These are phyloP conservation scores for Prunella himalayana DNA, from an alignment of 2,113 vertebrate genomes.

Conservation along the genomic window DNA sequence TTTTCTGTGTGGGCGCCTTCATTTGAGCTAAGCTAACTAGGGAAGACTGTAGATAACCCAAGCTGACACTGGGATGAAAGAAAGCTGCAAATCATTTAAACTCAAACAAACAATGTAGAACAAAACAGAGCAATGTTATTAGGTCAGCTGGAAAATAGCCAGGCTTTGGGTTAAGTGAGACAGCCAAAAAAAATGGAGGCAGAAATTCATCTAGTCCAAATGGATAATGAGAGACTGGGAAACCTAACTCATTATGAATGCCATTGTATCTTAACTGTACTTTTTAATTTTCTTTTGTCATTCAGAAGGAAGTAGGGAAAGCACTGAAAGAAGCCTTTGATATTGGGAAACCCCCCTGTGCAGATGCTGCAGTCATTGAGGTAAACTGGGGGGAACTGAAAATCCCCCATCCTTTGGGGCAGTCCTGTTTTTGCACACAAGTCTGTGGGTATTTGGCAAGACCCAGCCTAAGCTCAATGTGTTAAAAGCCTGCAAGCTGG, in stretches of 20 bases:
- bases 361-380: constrained; percentile 28
- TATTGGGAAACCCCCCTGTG: not conserved
- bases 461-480: not conserved
- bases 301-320: constrained; percentile 33
- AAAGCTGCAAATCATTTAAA: constrained; percentile 42
- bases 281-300: not conserved
- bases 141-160: constrained; percentile 24
- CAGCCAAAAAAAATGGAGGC: not conserved
- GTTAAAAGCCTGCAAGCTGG: not conserved
- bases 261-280: not conserved
- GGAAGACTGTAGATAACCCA: constrained; percentile 49
- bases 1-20: constrained; percentile 20
- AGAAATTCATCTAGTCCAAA: constrained; percentile 5
- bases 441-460: not conserved
- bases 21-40: constrained; percentile 18
- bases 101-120: constrained; percentile 37
- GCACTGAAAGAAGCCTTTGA: constrained; percentile 37
- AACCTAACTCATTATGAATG: not conserved
- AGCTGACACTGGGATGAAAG: constrained; percentile 43
- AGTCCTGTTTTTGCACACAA: not conserved
- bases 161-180: constrained; percentile 1
- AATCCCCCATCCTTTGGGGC: not conserved
- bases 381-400: not conserved
- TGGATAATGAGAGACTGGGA: not conserved
- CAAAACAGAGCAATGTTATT: constrained; percentile 51